A percentile compares a stretch with the other conserved stretches of the same genome.
phyloP scores from a whole-genome alignment of 2,888 invertebrate genomes.

The Arenicola marina region DNA sequence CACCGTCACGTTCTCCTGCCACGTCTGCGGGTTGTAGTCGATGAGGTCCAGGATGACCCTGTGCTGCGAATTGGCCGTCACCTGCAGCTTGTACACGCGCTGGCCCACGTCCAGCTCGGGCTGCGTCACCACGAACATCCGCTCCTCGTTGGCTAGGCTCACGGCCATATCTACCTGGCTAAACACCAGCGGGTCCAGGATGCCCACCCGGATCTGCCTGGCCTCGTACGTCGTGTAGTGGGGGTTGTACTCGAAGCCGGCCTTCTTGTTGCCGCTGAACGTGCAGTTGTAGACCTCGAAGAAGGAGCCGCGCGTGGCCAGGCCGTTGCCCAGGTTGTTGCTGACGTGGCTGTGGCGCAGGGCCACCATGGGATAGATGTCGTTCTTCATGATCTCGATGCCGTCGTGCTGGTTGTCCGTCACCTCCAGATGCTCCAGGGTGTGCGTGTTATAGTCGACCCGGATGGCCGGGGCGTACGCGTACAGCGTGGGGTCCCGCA shows the following conservation, averaged over 20 bases:
- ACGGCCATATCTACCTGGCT: neutral
- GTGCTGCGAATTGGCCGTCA: conserved; percentile 22
- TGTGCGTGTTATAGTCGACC: conserved; percentile 69
- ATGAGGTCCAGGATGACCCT: conserved; percentile 49
- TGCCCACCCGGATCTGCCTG: conserved; percentile 43
- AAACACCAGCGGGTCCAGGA: conserved; percentile 11
- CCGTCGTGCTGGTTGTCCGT: conserved; percentile 65
- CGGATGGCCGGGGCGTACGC: conserved; percentile 61
- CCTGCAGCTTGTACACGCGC: conserved; percentile 14
- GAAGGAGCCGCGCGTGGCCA: conserved; percentile 81
- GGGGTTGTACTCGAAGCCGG: conserved; percentile 92
- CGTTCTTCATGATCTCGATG: conserved; percentile 89
- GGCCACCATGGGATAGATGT: conserved; percentile 80
- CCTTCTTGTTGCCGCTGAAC: conserved; percentile 79
- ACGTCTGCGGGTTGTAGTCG: conserved; percentile 54
- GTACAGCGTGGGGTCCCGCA: conserved; percentile 89
- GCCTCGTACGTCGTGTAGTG: conserved; percentile 69
- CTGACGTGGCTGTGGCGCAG: conserved; percentile 18
- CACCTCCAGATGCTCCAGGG: conserved; percentile 14
- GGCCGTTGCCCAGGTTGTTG: conserved; percentile 69
- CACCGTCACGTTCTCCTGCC: conserved; percentile 50
- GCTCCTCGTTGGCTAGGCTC: neutral
- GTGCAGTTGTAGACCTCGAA: conserved; percentile 52
- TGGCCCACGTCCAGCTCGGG: neutral
- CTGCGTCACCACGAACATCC: conserved; percentile 10